Percentiles rank a stretch among this genome's conserved stretches.
Conservation (phyloP, 2,113 vertebrate genomes). For the Phylloscopus trochilus region DNA sequence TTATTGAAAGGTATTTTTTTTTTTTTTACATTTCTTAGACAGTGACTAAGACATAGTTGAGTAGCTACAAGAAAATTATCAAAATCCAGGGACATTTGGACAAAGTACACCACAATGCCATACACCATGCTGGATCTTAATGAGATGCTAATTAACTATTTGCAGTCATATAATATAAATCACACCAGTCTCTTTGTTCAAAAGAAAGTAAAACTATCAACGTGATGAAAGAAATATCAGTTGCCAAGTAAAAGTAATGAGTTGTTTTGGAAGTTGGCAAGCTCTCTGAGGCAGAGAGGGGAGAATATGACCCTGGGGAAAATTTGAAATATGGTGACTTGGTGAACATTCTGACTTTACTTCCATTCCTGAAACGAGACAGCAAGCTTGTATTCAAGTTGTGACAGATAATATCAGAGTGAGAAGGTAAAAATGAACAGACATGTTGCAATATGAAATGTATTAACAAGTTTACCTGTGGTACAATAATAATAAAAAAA, state of each 20-base stretch:
- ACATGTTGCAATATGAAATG: neutral
- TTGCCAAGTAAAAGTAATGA: conserved; percentile 17
- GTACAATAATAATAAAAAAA: neutral
- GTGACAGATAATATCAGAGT: neutral
- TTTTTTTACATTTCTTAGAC: neutral
- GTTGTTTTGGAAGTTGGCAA: neutral
- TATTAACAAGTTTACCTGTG: neutral
- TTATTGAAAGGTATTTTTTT: neutral
- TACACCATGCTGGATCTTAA: neutral
- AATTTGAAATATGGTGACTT: neutral
- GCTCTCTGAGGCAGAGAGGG: neutral
- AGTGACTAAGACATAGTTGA: neutral
- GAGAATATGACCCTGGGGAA: neutral
- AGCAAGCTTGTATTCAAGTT: neutral
- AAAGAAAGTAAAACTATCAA: neutral
- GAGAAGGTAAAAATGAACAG: neutral
- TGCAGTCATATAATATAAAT: neutral
- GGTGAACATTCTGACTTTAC: neutral
- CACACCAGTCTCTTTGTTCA: neutral
- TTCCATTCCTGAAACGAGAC: neutral
- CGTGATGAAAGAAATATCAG: neutral
- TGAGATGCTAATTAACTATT: neutral
- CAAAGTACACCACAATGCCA: neutral
- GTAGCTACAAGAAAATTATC: neutral
- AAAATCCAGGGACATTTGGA: neutral